Conservation (phyloP, 2,888 invertebrate species). For the Baronia brevicornis region DNA sequence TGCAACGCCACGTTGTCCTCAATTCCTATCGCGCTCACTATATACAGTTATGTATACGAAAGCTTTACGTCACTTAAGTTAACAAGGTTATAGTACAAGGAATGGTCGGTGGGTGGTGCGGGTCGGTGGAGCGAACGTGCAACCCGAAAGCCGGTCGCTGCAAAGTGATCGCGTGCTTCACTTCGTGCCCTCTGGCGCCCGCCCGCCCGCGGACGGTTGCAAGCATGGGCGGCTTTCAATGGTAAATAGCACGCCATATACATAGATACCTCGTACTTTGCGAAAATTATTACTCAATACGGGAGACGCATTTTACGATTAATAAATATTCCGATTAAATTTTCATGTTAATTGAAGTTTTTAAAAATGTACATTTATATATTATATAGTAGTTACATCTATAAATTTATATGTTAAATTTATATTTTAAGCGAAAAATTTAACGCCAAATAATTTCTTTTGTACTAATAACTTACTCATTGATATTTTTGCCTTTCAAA, state of each 20-base stretch:
- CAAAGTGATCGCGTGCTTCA: slow-evolving; percentile 64
- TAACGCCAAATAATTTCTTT: too few species aligned
- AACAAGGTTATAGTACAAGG: slow-evolving; percentile 57
- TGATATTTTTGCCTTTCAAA: too few species aligned
- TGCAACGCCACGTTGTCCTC: slow-evolving; percentile 32
- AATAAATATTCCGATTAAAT: too few species aligned
- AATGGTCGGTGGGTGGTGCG: slow-evolving; percentile 28
- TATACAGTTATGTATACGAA: slow-evolving; percentile 33
- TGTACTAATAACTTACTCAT: too few species aligned
- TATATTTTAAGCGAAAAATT: too few species aligned
- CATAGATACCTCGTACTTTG: slow-evolving; percentile 6
- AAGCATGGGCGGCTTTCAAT: slow-evolving; percentile 38
- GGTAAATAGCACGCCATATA: slow-evolving; percentile 25
- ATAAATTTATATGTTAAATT: too few species aligned
- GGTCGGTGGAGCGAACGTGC: slow-evolving; percentile 45
- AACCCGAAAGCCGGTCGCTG: slow-evolving; percentile 50
- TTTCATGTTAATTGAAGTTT: too few species aligned
- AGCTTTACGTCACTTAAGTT: slow-evolving; percentile 58
- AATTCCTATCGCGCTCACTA: slow-evolving; percentile 35
- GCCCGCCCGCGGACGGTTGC: slow-evolving; percentile 42
- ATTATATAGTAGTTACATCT: too few species aligned
- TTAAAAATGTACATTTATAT: too few species aligned
- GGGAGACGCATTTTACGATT: neutral
- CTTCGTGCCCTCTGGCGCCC: slow-evolving; percentile 24
- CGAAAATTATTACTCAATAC: slow-evolving; percentile 4